phyloP scores from a whole-genome alignment of 2,113 vertebrate genomes.

The Pelusios castaneus region DNA sequence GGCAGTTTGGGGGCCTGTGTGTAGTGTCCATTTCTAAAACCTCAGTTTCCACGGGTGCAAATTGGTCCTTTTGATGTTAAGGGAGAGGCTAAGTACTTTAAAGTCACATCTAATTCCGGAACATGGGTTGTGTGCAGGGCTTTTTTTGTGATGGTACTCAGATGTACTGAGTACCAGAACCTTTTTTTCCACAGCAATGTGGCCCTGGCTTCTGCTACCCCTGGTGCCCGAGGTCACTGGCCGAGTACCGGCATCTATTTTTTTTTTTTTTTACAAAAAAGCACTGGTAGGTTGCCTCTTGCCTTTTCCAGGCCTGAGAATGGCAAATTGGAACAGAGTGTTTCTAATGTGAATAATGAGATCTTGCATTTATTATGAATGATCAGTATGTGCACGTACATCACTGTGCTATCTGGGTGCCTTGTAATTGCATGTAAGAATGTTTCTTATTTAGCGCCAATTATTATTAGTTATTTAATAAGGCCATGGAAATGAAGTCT shows the following conservation, averaged over 20 bases:
- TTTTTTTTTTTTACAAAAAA: no score
- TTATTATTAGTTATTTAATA: neutral
- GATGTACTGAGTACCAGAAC: no score
- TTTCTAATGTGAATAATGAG: neutral
- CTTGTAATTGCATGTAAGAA: neutral
- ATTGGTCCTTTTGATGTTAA: neutral
- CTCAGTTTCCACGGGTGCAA: rapidly evolving
- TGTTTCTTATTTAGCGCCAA: neutral
- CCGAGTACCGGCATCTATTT: no score
- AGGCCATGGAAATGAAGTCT: neutral
- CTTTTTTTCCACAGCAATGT: no score
- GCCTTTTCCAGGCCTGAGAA: neutral
- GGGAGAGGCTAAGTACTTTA: neutral
- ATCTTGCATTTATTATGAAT: constrained; percentile 7
- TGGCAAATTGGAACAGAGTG: neutral
- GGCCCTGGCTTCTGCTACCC: no score
- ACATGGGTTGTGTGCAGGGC: rapidly evolving
- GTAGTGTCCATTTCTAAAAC: neutral
- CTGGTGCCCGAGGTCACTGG: no score
- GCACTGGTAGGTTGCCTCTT: no score
- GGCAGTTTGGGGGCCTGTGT: neutral
- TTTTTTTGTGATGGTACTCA: no score
- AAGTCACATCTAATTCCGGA: rapidly evolving
- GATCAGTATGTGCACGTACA: neutral
- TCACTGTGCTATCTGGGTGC: rapidly evolving